Conservation (phyloP, 2,113 vertebrate species). For the Rhagologus leucostigma region DNA sequence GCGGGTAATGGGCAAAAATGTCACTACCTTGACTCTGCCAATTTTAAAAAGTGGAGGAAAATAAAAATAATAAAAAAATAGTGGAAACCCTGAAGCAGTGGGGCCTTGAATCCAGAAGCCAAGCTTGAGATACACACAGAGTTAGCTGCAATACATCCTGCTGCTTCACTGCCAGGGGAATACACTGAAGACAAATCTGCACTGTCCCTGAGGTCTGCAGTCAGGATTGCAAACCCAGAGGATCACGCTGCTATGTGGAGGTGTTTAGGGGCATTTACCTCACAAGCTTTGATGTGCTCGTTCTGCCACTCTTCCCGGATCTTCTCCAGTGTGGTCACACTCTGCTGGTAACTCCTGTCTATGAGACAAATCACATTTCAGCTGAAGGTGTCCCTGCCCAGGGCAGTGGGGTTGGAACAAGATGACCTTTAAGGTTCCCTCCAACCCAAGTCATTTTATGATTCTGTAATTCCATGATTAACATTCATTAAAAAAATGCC, state of each 20-base stretch:
- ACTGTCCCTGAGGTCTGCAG: accelerated
- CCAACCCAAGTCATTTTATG: background rate
- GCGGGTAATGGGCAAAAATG: background rate
- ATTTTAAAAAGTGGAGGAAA: background rate
- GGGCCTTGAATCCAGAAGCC: background rate
- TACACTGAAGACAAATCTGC: background rate
- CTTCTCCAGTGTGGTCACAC: conserved; percentile 74
- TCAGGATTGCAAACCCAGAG: background rate
- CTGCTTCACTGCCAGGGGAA: background rate
- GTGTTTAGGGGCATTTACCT: conserved; percentile 67
- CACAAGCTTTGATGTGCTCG: conserved; percentile 84
- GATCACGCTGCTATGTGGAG: accelerated
- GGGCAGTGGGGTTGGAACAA: background rate
- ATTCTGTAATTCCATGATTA: background rate
- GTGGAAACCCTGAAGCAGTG: background rate
- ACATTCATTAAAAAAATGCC: accelerated
- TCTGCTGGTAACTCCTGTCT: conserved; percentile 85
- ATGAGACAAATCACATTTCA: background rate
- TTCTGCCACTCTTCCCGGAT: conserved; percentile 87
- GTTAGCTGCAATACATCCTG: background rate
- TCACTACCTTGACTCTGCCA: background rate
- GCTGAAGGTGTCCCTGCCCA: background rate
- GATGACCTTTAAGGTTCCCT: background rate
- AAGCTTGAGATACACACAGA: background rate
- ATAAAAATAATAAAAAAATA: background rate